Base-by-base conservation (phyloP, 2,888 invertebrate genomes). In the Xestia xanthographa region DNA sequence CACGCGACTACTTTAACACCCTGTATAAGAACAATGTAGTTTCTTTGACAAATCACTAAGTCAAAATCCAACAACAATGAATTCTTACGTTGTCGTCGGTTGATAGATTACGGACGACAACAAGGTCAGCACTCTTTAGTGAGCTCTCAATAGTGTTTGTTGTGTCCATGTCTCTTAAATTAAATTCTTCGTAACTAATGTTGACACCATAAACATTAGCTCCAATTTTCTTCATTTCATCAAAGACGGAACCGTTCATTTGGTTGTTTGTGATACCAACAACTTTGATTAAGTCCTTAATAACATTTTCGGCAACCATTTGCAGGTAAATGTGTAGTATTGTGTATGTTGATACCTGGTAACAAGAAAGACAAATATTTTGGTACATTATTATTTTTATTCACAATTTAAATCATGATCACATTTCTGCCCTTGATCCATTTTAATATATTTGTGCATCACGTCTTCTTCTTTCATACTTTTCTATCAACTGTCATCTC, bases 221-320 rank as follows among this genome's bases (percentile, higher is more conserved):
- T 11, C 67, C 76, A 66, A 88, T 67, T 0, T 79, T 78, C 70
- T 82, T 84, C 4, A 90, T 86, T 65, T 78, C 74, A 0, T 86
- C 76, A 65, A 86, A 87, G 53, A 89, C 56, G 45, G 71, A 65
- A 2, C 58, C 76, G 17, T 82, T 65, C 14, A n/a, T 53, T 58
- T 77, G 43, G 20, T 68, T 22, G 56, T 83, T 66, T 38, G 67
- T 75, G 65, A 91, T 75, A 50, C 84, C 88, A 65, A 88, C 53
- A 20, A 88, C 76, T n/a, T 86, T 87, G 3, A 91, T 77, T 0
- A 43, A 45, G 22, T 85, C 73, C 70, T 87, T 90, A 43, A 85
- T 87, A 1, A 87, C 60, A 75, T 91, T 91, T 84, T 91, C 91
- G 29, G 87, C 85, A 22, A 91, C 86, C 9, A 90, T 87, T 90